Evolutionary conservation across 2,113 vertebrate genomes (phyloP).

Genomic region (Xerus inauris): DNA sequence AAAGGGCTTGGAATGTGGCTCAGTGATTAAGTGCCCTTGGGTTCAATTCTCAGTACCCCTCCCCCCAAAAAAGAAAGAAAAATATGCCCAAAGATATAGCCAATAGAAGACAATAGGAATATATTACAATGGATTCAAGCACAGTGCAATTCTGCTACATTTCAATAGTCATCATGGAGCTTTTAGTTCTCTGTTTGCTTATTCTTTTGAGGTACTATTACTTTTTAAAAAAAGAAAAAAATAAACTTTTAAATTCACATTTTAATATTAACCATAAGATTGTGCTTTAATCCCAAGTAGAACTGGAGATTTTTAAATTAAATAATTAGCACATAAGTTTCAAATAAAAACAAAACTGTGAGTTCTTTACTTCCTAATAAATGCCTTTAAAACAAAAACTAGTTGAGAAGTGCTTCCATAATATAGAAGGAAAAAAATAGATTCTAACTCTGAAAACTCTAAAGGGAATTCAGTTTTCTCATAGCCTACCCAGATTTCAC

Average conservation of each 20-base stretch:
- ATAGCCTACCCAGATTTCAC: neutral
- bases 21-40: no score
- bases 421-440: neutral
- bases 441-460: neutral
- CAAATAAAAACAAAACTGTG: neutral
- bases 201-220: neutral
- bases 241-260: neutral
- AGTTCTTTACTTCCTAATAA: neutral
- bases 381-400: slow-evolving; percentile 15
- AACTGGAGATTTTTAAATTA: neutral
- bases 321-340: neutral
- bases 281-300: neutral
- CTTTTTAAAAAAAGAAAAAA: neutral
- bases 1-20: no score
- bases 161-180: neutral
- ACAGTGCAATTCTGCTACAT: neutral
- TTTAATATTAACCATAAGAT: neutral
- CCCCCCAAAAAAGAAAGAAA: no score
- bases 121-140: neutral
- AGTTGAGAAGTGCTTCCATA: neutral
- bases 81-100: neutral
- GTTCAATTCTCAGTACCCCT: no score
- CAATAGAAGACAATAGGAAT: neutral
- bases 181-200: slow-evolving; percentile 11
- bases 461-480: neutral